A percentile compares a stretch with the other conserved stretches of the same genome.
These are phyloP conservation scores for Sceloporus undulatus DNA, from an alignment of 2,113 vertebrate genomes.

Conservation along the genomic window DNA sequence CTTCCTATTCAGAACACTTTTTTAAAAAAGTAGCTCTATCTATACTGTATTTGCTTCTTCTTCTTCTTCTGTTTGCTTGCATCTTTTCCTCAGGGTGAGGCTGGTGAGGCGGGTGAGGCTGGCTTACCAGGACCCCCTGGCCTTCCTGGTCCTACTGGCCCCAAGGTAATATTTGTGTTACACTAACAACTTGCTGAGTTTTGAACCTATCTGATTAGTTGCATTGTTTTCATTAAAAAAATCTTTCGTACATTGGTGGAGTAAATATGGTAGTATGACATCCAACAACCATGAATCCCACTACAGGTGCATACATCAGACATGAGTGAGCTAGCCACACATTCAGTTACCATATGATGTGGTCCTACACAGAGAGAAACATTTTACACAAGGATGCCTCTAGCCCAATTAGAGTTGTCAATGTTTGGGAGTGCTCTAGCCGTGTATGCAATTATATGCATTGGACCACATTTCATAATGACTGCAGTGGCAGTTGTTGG, in stretches of 20 bases:
- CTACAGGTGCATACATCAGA: not conserved
- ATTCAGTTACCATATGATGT: not conserved
- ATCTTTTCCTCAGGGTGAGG: slow-evolving; percentile 82
- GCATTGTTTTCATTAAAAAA: not conserved
- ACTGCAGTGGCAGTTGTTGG: too few species aligned
- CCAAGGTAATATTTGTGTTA: slow-evolving; percentile 77
- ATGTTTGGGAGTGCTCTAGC: not conserved
- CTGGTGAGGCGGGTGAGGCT: slow-evolving; percentile 81
- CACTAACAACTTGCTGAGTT: not conserved
- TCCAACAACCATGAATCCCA: not conserved
- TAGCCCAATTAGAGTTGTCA: too few species aligned
- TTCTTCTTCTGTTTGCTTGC: slow-evolving; percentile 43
- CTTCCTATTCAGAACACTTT: not conserved
- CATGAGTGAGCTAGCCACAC: not conserved
- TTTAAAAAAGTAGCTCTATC: slow-evolving; percentile 14
- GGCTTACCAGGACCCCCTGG: slow-evolving; percentile 74
- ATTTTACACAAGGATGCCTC: not conserved
- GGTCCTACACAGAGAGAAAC: not conserved
- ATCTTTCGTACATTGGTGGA: not conserved
- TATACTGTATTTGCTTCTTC: slow-evolving; percentile 30
- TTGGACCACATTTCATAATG: not conserved
- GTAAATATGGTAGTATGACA: too few species aligned
- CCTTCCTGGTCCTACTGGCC: slow-evolving; percentile 80
- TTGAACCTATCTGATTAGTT: not conserved
- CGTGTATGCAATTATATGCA: not conserved